Percentiles rank a stretch among this genome's conserved stretches.
Conservation (phyloP, 2,113 vertebrate species). For the Malaclemys terrapin region DNA sequence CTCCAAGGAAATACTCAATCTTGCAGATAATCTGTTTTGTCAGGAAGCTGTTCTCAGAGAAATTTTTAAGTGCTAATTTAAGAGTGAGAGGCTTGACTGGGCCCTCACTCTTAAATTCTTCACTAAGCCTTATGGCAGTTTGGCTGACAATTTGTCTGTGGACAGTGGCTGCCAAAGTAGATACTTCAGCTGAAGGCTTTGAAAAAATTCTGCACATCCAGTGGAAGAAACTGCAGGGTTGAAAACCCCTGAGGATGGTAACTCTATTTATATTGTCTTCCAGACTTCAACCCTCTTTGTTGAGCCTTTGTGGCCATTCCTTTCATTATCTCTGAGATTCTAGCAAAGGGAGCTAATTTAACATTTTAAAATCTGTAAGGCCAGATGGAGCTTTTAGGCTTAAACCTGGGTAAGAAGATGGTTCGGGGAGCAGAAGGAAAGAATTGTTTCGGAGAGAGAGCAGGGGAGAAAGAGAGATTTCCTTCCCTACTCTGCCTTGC, state of each 20-base stretch:
- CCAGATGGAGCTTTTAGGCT: background rate
- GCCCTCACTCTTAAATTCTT: background rate
- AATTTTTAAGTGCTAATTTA: background rate
- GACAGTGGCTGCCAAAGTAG: background rate
- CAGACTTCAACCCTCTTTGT: background rate
- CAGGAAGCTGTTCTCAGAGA: background rate
- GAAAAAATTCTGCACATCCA: background rate
- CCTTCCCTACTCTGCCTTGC: background rate
- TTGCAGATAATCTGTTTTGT: background rate
- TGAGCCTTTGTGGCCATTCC: constrained; percentile 10
- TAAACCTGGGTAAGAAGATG: background rate
- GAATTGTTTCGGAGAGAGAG: background rate
- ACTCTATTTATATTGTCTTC: background rate
- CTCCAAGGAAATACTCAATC: background rate
- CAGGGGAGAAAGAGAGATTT: background rate
- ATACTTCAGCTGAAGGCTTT: background rate
- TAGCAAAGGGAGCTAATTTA: background rate
- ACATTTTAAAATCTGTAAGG: background rate
- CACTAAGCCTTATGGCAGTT: background rate
- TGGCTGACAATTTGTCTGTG: background rate
- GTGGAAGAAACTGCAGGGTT: background rate
- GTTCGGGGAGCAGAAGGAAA: background rate
- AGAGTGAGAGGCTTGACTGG: background rate
- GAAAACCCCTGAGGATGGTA: background rate
- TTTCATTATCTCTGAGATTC: background rate